phyloP scores from a whole-genome alignment of 64 coral and sea anemone species.

The Dendronephthya gigantea region DNA sequence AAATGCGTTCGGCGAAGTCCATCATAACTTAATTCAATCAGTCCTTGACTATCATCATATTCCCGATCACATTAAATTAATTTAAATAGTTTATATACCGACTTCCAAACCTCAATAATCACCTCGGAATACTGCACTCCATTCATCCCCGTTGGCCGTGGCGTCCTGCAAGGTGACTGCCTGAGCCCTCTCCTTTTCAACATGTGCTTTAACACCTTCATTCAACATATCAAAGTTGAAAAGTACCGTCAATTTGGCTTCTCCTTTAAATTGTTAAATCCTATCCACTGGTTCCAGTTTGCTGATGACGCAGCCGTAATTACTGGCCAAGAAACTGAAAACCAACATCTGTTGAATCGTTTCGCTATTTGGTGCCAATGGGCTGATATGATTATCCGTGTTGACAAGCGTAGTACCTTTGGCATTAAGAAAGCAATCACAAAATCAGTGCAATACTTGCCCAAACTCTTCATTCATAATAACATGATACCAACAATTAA shows the following conservation, averaged over 20 bases:
- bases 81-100: background rate
- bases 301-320: background rate
- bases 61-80: background rate
- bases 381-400: background rate
- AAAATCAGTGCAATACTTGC: background rate
- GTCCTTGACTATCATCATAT: background rate
- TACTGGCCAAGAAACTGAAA: background rate
- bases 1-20: too few relatives aligned
- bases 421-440: background rate
- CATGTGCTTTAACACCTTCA: too few relatives aligned
- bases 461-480: background rate
- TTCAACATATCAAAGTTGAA: background rate
- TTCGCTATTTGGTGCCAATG: background rate
- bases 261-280: background rate
- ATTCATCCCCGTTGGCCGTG: background rate
- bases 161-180: background rate
- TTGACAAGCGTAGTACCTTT: background rate
- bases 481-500: background rate
- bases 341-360: background rate
- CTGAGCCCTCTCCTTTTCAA: background rate
- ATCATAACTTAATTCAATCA: too few relatives aligned
- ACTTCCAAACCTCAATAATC: background rate
- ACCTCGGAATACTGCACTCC: background rate
- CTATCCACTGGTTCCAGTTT: slow-evolving; percentile 8
- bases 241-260: background rate